Base-by-base conservation (phyloP, 37 sponge, comb jelly and placozoan genomes). In the Mnemiopsis leidyi region DNA sequence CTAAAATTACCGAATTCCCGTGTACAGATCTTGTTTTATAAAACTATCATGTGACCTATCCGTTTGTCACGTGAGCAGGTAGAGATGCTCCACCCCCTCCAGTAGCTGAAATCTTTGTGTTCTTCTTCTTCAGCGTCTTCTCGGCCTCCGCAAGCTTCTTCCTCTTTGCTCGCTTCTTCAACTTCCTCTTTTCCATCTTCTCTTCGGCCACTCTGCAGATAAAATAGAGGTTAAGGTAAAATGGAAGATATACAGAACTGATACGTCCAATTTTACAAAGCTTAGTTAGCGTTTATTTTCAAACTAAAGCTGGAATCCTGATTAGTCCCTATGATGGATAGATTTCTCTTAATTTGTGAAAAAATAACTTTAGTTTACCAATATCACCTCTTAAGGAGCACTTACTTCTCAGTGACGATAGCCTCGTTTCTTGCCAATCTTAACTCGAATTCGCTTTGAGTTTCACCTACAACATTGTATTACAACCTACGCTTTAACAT, bases 131-230 rank as follows among this genome's bases (percentile, higher is more conserved):
- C 82, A 79, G 18, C 7, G 82, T 26, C 36, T 34, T 28, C 37
- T 79, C 82, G 20, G 18, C 28, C 36, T 79, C 82, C 7, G 82
- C 82, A 13, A 79, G 7, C 82, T 79, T 79, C 82, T 79, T 79
- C 82, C 82, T 28, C 82, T 79, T 79, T 21, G 82, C 82, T 33
- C 82, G 82, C 23, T 79, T 79, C 82, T 79, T 79, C 82, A 79
- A 18, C 82, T 23, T 31, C 23, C 82, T 79, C 82, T 79, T 79
- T 34, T 36, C 82, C 82, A 79, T 5, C 38, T 26, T 79, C 82
- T 79, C 82, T 34, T 79, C 37, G 20, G 35, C 82, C 32, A 38
- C 82, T 36, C 82, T 79, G 82, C 18, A 13, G 26, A 23, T 16
- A 24, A 28, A 73, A n/a, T 67, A 67, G n/a, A n/a, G n/a, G n/a